These are phyloP conservation scores for Drosophila siamana DNA, from an alignment of 2,888 invertebrate species.

Conservation along the genomic window DNA sequence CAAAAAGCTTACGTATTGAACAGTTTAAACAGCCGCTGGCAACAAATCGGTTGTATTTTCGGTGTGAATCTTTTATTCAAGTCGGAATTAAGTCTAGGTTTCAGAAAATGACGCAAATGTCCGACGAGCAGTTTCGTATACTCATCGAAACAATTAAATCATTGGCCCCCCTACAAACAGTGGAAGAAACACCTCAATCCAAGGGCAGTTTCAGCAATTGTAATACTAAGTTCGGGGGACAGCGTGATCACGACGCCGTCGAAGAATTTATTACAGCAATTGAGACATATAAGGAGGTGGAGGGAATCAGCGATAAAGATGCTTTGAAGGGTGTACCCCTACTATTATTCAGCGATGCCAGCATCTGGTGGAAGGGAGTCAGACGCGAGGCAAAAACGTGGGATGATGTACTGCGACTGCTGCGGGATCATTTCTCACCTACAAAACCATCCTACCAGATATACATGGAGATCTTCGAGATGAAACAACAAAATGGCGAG, in stretches of 20 bases:
- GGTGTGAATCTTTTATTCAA: background rate
- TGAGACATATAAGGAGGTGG: constrained; percentile 82
- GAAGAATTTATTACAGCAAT: constrained; percentile 82
- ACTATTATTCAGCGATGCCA: constrained; percentile 77
- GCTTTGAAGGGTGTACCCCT: constrained; percentile 81
- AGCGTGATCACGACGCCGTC: constrained; percentile 83
- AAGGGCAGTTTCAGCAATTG: constrained; percentile 83
- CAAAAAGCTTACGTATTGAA: constrained; percentile 23
- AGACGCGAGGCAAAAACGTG: constrained; percentile 81
- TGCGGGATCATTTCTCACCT: constrained; percentile 83
- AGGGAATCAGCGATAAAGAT: constrained; percentile 81
- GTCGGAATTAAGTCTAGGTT: background rate
- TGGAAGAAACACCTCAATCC: constrained; percentile 48
- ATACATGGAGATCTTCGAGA: constrained; percentile 82
- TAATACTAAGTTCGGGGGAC: constrained; percentile 75
- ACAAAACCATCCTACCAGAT: constrained; percentile 82
- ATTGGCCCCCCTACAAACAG: constrained; percentile 55
- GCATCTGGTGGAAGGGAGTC: constrained; percentile 83
- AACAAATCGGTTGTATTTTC: background rate
- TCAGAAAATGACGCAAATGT: constrained; percentile 73
- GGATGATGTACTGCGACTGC: constrained; percentile 72
- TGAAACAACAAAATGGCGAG: constrained; percentile 56
- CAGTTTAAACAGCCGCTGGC: constrained; percentile 21
- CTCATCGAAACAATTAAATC: constrained; percentile 77
- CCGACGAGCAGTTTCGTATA: constrained; percentile 78